Conservation (phyloP, 2,888 invertebrate species). For the Latheticus oryzae region DNA sequence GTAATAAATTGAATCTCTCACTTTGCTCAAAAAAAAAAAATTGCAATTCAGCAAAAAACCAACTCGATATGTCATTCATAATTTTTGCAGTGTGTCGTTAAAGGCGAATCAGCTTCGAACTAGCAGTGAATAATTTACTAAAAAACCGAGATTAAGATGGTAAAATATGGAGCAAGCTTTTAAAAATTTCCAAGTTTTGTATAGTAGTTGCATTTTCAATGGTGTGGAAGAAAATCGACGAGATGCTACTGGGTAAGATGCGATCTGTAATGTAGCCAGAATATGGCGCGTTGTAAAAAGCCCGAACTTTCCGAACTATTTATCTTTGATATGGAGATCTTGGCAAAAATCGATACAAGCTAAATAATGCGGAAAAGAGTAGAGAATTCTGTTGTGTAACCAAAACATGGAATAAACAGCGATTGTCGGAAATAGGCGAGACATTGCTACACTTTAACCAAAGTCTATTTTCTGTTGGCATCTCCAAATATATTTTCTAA, state of each 20-base stretch:
- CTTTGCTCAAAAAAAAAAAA: slow-evolving; percentile 17
- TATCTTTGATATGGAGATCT: slow-evolving; percentile 34
- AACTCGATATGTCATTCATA: slow-evolving; percentile 22
- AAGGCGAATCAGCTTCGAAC: slow-evolving; percentile 11
- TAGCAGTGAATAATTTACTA: slow-evolving; percentile 27
- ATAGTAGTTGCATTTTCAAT: slow-evolving; percentile 27
- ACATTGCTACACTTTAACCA: too few relatives aligned
- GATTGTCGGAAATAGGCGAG: too few relatives aligned
- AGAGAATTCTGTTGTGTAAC: too few relatives aligned
- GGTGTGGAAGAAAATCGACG: slow-evolving; percentile 23
- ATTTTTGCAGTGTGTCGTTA: slow-evolving; percentile 30
- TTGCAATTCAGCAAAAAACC: slow-evolving; percentile 24
- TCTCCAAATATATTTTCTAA: too few relatives aligned
- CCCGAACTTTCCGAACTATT: slow-evolving; percentile 33
- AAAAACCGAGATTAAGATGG: slow-evolving; percentile 34
- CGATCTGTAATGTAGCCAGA: slow-evolving; percentile 23
- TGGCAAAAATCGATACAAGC: slow-evolving; percentile 27
- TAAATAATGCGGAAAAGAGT: slow-evolving; percentile 34
- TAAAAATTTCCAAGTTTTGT: slow-evolving; percentile 27
- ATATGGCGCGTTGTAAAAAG: slow-evolving; percentile 33
- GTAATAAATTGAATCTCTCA: slow-evolving; percentile 29
- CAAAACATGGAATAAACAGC: slow-evolving; percentile 6
- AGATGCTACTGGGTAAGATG: slow-evolving; percentile 21
- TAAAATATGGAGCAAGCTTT: slow-evolving; percentile 28
- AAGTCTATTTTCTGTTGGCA: too few relatives aligned